Base-by-base conservation (phyloP, 30 jellyfish, hydroid and myxozoan genomes). In the Phacellophora camtschatica region DNA sequence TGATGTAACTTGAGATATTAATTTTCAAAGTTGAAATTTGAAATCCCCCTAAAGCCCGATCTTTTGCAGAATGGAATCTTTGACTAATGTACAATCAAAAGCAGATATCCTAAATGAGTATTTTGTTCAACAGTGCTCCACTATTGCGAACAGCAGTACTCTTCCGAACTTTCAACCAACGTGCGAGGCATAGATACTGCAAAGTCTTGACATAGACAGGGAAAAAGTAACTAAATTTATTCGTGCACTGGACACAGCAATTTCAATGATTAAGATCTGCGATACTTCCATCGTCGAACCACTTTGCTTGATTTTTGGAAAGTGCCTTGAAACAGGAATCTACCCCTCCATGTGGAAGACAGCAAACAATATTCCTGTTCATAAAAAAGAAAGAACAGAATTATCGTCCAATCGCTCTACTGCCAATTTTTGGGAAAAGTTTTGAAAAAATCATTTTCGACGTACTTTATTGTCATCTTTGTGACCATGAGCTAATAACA, bases 381-480 rank as follows among this genome's bases (percentile, higher is more conserved):
- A 43, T 43, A 43, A 10, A 43, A 43, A 43, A 43, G 56, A n/a
- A n/a, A n/a, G n/a, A n/a, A n/a, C n/a, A n/a, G n/a, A n/a, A n/a
- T n/a, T n/a, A n/a, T n/a, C n/a, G n/a, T n/a, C n/a, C n/a, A n/a
- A n/a, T n/a, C n/a, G n/a, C n/a, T n/a, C n/a, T n/a, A n/a, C 48
- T 59, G 62, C 66, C 58, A 29, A 34, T 3, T 65, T 76, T 76
- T 54, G 82, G 82, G n/a, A 69, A 35, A 33, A 37, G 39, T 31
- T 69, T 69, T 25, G 42, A 69, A 18, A 69, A 69, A 71, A 39
- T 69, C 83, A 39, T 69, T 25, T 69, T 65, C 34, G 80, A 65
- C 18, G 11, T 34, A 65, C 24, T 65, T 32, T 69, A 69, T 43
- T 69, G 70, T 69, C 69, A 49, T 49, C 43, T 69, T 69, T 37